Conservation (phyloP, 2,888 invertebrate genomes). For the Diplazon laetatorius region DNA sequence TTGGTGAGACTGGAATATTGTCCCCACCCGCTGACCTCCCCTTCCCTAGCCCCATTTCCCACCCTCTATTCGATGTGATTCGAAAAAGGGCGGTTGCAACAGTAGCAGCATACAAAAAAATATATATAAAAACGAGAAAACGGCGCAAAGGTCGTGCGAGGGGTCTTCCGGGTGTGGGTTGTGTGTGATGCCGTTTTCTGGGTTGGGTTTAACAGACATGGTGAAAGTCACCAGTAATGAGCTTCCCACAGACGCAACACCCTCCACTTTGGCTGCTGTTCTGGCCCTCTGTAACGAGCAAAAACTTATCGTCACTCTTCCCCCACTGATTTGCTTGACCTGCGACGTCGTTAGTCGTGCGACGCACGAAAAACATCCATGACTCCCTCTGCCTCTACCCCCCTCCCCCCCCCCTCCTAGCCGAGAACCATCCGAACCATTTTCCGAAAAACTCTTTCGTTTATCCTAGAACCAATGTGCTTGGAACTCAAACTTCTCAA, state of each 20-base stretch:
- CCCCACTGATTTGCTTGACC: slow-evolving; percentile 78
- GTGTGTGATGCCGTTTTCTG: slow-evolving; percentile 28
- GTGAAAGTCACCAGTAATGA: slow-evolving; percentile 73
- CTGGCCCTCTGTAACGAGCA: slow-evolving; percentile 80
- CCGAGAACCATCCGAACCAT: slow-evolving; percentile 26
- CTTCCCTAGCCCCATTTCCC: no score
- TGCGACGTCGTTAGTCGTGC: slow-evolving; percentile 77
- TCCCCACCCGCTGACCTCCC: no score
- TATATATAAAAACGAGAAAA: no score
- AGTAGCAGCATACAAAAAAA: no score
- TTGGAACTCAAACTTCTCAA: slow-evolving; percentile 10
- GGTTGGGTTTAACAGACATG: slow-evolving; percentile 47
- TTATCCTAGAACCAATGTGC: slow-evolving; percentile 6
- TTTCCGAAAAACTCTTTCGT: slow-evolving; percentile 50
- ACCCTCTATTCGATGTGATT: no score
- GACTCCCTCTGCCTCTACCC: slow-evolving; percentile 27
- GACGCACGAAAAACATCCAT: slow-evolving; percentile 58
- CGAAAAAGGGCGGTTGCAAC: no score
- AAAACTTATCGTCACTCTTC: slow-evolving; percentile 81
- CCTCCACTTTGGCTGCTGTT: slow-evolving; percentile 52
- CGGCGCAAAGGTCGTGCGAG: no score
- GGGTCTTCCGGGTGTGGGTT: no score
- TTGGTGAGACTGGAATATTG: no score
- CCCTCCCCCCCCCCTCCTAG: slow-evolving; percentile 16
- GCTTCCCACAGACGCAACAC: slow-evolving; percentile 75